Conservation (phyloP, 1,140 invertebrate genomes). For the Drosophila fuyamai region DNA sequence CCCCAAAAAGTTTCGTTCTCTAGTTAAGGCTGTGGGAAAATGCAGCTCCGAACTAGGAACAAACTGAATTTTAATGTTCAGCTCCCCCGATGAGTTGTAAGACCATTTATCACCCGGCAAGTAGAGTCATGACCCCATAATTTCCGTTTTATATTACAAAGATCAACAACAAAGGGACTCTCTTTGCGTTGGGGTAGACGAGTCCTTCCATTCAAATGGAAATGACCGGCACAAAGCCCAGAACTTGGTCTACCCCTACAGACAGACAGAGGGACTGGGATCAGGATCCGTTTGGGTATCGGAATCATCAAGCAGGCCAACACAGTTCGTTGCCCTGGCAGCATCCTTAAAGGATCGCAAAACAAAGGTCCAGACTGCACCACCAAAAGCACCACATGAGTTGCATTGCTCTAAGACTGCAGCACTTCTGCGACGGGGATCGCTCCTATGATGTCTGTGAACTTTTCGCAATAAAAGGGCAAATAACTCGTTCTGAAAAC, state of each 20-base stretch:
- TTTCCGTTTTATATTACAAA: conserved; percentile 49
- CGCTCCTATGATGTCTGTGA: conserved; percentile 65
- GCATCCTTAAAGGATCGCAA: conserved; percentile 47
- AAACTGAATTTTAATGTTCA: conserved; percentile 8
- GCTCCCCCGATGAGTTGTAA: conserved; percentile 19
- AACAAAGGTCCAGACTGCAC: conserved; percentile 65
- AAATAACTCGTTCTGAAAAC: conserved; percentile 62
- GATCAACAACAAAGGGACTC: conserved; percentile 35
- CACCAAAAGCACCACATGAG: conserved; percentile 39
- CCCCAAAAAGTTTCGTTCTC: conserved; percentile 17
- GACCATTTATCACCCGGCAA: conserved; percentile 48
- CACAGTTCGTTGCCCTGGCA: conserved; percentile 71
- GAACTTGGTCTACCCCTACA: conserved; percentile 22
- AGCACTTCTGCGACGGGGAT: conserved; percentile 39
- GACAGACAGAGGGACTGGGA: conserved; percentile 37
- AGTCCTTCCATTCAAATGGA: conserved; percentile 58
- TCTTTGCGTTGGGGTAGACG: conserved; percentile 20
- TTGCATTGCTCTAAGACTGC: conserved; percentile 35
- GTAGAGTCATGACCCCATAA: conserved; percentile 72
- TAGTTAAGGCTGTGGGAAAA: conserved; percentile 53
- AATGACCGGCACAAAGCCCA: conserved; percentile 44
- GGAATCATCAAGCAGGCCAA: conserved; percentile 42
- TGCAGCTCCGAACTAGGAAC: conserved; percentile 9
- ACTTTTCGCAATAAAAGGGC: conserved; percentile 63
- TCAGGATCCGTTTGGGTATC: conserved; percentile 28